Evolutionary conservation across 2,113 vertebrate genomes (phyloP).

Genomic region (Drymodes brunneopygia): DNA sequence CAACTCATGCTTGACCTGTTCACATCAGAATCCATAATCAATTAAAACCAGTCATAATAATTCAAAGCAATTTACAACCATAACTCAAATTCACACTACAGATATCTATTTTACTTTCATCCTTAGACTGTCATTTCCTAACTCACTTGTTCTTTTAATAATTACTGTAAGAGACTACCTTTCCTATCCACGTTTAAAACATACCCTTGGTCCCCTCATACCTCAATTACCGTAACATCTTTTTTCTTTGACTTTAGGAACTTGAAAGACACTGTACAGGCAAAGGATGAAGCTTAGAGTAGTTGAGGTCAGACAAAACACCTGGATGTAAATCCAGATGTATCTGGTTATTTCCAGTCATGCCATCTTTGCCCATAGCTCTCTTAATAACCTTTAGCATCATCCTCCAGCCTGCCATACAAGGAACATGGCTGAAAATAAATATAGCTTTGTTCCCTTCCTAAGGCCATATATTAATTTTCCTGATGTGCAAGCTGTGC

Average conservation of each 20-base stretch:
- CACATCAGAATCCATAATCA: not conserved
- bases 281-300: not conserved
- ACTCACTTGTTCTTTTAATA: not conserved
- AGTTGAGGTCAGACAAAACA: not conserved
- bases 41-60: not conserved
- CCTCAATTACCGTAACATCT: not conserved
- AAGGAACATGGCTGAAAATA: not conserved
- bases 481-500: not conserved
- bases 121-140: not conserved
- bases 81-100: not conserved
- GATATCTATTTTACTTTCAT: not conserved
- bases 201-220: fast-evolving
- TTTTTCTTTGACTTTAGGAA: not conserved
- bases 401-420: not conserved
- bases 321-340: not conserved
- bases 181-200: not conserved
- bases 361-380: not conserved
- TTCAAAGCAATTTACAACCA: not conserved
- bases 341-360: not conserved
- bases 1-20: not conserved
- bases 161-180: not conserved
- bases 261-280: not conserved
- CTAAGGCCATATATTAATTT: not conserved
- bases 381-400: not conserved
- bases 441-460: not conserved